Conservation (phyloP, 2,113 vertebrate species). For the Thymallus thymallus region DNA sequence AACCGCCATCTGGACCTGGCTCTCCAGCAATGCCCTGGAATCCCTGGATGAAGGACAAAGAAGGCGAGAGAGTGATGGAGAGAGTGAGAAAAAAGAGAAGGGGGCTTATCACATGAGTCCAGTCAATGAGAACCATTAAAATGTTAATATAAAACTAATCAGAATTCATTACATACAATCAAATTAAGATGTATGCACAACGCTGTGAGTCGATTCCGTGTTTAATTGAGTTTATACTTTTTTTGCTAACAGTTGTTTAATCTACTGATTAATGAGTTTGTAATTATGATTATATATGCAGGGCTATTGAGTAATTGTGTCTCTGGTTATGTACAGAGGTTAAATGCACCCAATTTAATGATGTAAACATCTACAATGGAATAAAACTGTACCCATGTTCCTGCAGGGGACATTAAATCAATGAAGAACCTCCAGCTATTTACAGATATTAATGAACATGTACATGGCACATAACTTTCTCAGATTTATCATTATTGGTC, state of each 20-base stretch:
- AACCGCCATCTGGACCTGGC: slow-evolving; percentile 68
- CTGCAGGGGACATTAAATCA: too few relatives aligned
- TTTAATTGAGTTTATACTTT: not conserved
- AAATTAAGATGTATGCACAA: not conserved
- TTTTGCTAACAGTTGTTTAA: slow-evolving; percentile 28
- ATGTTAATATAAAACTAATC: not conserved
- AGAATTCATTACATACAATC: not conserved
- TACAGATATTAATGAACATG: too few relatives aligned
- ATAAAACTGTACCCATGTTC: too few relatives aligned
- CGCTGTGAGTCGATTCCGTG: slow-evolving; percentile 10
- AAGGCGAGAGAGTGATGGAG: too few relatives aligned
- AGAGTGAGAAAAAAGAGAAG: not conserved
- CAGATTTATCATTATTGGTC: too few relatives aligned
- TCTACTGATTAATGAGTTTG: not conserved
- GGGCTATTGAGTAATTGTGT: not conserved
- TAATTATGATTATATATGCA: too few relatives aligned
- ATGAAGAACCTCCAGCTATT: too few relatives aligned
- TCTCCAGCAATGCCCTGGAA: slow-evolving; percentile 71
- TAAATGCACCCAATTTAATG: not conserved
- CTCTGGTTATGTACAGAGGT: not conserved
- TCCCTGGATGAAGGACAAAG: slow-evolving; percentile 68
- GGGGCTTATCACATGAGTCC: not conserved
- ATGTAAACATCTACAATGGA: too few relatives aligned
- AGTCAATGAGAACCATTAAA: slow-evolving; percentile 4
- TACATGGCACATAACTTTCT: too few relatives aligned